Conservation (phyloP, 2,113 vertebrate genomes). For the Puntigrus tetrazona region DNA sequence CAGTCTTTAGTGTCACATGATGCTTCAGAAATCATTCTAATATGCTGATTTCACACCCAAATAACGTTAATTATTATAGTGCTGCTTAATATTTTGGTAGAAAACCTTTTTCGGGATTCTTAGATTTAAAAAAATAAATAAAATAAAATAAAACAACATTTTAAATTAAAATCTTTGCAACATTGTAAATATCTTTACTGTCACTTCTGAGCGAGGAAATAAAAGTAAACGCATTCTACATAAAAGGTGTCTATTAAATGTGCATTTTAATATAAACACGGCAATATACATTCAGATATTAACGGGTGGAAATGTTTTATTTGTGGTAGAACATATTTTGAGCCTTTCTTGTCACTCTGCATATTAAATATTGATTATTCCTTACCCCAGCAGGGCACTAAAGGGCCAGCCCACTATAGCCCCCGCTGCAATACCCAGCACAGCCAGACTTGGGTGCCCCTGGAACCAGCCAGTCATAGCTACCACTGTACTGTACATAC, state of each 20-base stretch:
- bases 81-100: neutral
- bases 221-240: too few species aligned
- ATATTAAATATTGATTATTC: neutral
- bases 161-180: neutral
- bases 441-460: slow-evolving; percentile 85
- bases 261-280: neutral
- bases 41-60: neutral
- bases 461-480: slow-evolving; percentile 98
- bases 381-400: slow-evolving; percentile 90
- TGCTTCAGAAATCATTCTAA: neutral
- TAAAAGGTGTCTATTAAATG: too few species aligned
- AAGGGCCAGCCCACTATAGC: slow-evolving; percentile 94
- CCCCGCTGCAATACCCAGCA: slow-evolving; percentile 88
- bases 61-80: neutral
- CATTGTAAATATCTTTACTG: neutral
- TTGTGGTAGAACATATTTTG: neutral
- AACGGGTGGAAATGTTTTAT: neutral
- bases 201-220: neutral
- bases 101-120: neutral
- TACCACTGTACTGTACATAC: slow-evolving; percentile 92
- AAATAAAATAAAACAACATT: too few species aligned
- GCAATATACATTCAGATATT: neutral
- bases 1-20: neutral
- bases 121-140: too few species aligned
- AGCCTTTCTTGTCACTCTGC: neutral